Evolutionary conservation across 2,797 vertebrate species (phyloP), one percentile per base, ranked within the genome.

Genomic region (Anas bahamensis): DNA sequence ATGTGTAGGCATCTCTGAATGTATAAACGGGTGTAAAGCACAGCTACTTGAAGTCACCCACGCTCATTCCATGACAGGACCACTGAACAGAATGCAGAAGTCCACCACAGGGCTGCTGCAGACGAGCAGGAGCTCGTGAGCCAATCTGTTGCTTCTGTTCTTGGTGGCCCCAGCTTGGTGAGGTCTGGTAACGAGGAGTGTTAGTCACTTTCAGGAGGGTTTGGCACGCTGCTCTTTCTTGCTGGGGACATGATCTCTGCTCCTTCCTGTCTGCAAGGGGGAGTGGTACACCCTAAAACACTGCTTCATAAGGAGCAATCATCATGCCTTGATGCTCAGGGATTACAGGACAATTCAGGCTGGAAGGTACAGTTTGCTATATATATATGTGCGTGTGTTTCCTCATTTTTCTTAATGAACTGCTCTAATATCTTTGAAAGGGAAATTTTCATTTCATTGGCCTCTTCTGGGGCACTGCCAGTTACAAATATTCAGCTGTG

Each of bases 61-160:
- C n/a, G 59, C 41, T 65, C 1, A 1, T 13, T 76, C 26, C 48
- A 18, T 11, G 42, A 0, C 16, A 39, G 41, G 26, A 19, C 60
- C 18, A 28, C 1, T 4, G 53, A 46, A 56, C 52, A 63, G 60
- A 50, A 16, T 41, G 26, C n/a, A 77, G 46, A 39, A 69, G 39
- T 16, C 28, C 2, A 0, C 13, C 2, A 1, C 1, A 5, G 53
- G 42, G 52, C 42, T 84, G 39, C 5, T 19, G 48, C 7, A 14
- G 64, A n/a, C 1, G 4, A 79, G 35, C 46, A 66, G 75, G 52
- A 87, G n/a, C 56, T 72, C 16, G 2, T 2, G 2, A 44, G 57
- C 33, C 1, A 4, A 14, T 33, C 46, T 39, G 50, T 33, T 1
- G 0, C 3, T 63, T 39, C 66, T 69, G 26, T 21, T 89, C 26